phyloP scores from a whole-genome alignment of 53 echinoderm and acorn worm species.

The Holothuria scabra region DNA sequence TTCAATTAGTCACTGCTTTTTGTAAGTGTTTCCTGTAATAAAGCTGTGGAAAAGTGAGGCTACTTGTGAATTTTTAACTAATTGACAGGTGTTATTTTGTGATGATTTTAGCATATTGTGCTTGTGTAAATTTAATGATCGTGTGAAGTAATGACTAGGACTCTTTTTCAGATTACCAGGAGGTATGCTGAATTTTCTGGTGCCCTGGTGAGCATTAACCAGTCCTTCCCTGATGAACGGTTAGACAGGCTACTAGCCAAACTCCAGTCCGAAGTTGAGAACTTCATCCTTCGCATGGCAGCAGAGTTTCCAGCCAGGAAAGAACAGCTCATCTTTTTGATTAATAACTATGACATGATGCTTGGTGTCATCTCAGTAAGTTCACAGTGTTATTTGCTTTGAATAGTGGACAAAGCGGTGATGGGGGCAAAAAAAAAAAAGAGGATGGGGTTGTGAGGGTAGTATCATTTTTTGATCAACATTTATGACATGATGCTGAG shows the following conservation, averaged over 20 bases:
- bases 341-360: constrained; percentile 99
- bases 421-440: too few relatives aligned
- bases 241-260: constrained; percentile 78
- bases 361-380: constrained; percentile 93
- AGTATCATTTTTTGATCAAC: constrained; percentile 97
- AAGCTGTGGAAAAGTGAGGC: too few relatives aligned
- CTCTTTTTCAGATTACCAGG: constrained; percentile 76
- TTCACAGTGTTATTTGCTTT: background rate
- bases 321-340: constrained; percentile 96
- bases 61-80: too few relatives aligned
- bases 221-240: constrained; percentile 92
- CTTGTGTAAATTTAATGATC: too few relatives aligned
- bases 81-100: too few relatives aligned
- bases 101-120: too few relatives aligned
- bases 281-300: constrained; percentile 95
- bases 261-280: constrained; percentile 88
- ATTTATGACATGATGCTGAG: constrained; percentile 98
- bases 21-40: too few relatives aligned
- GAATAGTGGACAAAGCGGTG: too few relatives aligned
- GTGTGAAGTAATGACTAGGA: too few relatives aligned
- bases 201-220: constrained; percentile 91
- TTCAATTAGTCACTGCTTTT: too few relatives aligned
- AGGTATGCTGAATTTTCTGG: constrained; percentile 97
- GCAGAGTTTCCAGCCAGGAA: constrained; percentile 94
- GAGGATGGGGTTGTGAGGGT: too few relatives aligned